Percentiles rank a stretch among this genome's conserved stretches.
Evolutionary conservation across 1,140 invertebrate species (phyloP).

Genomic region (Ctenoplectra terminalis): DNA sequence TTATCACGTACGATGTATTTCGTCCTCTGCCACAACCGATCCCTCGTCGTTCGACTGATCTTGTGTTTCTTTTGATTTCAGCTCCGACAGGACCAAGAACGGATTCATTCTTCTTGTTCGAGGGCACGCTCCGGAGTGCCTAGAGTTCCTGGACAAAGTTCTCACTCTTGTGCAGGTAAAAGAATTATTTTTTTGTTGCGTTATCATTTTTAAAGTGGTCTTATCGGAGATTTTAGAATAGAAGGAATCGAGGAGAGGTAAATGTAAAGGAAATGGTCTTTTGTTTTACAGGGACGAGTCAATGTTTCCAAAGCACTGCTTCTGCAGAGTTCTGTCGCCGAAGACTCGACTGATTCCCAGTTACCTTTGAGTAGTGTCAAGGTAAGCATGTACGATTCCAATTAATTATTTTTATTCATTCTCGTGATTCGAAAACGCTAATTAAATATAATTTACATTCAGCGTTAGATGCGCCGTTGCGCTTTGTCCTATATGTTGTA

Average conservation of each 20-base stretch:
- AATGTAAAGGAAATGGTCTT: neutral
- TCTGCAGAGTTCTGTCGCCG: constrained; percentile 55
- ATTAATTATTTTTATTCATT: constrained; percentile 6
- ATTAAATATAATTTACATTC: too few relatives aligned
- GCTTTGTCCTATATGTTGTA: too few relatives aligned
- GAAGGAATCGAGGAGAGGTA: too few relatives aligned
- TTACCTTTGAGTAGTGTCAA: constrained; percentile 74
- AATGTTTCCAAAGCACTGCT: constrained; percentile 69
- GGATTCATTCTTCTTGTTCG: constrained; percentile 75
- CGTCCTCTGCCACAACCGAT: neutral
- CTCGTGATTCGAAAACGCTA: too few relatives aligned
- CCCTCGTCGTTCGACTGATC: neutral
- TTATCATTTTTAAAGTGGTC: too few relatives aligned
- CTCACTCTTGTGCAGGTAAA: constrained; percentile 73
- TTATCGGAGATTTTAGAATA: too few relatives aligned
- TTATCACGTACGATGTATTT: neutral
- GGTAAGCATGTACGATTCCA: constrained; percentile 58
- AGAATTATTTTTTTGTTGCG: neutral
- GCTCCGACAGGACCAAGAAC: constrained; percentile 71
- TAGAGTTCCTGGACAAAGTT: constrained; percentile 75
- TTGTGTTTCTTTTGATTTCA: constrained; percentile 48
- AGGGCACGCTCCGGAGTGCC: constrained; percentile 60
- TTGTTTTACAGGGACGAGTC: constrained; percentile 64
- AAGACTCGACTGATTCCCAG: constrained; percentile 62
- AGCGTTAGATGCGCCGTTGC: too few relatives aligned